phyloP scores from a whole-genome alignment of 2,797 vertebrate species.

The Silurus lanzhouensis region DNA sequence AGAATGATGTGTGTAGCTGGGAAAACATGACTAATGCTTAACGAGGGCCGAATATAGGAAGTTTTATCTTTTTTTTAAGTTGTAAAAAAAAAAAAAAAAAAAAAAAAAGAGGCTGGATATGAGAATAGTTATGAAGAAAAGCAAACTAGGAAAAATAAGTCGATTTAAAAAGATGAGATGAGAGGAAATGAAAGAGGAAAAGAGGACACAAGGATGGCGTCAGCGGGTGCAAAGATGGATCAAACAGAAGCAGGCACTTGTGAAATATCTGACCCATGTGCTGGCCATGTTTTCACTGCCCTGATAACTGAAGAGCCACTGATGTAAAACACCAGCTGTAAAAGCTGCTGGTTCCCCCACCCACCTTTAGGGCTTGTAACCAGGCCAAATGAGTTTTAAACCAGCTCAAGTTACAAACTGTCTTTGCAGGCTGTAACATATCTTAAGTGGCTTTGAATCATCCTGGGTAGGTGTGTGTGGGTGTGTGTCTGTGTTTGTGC shows the following conservation, averaged over 20 bases:
- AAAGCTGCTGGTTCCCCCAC: background rate
- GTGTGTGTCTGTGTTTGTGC: conserved; percentile 28
- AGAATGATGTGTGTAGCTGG: background rate
- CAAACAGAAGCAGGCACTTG: conserved; percentile 28
- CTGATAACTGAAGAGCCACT: conserved; percentile 23
- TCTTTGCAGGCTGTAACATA: conserved; percentile 25
- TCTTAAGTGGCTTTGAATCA: conserved; percentile 30
- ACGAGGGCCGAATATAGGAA: background rate
- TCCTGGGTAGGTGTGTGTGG: conserved; percentile 27
- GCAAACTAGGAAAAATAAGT: background rate
- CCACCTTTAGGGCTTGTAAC: background rate
- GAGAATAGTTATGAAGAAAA: background rate
- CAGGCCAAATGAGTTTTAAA: background rate
- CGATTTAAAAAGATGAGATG: background rate
- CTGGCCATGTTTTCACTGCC: conserved; percentile 31
- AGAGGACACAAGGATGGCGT: background rate
- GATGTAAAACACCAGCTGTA: conserved; percentile 34
- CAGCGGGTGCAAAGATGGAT: conserved; percentile 16
- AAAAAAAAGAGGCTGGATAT: background rate
- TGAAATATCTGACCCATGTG: conserved; percentile 40
- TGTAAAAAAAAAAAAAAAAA: too few relatives aligned
- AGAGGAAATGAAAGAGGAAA: conserved; percentile 7
- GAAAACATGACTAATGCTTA: conserved; percentile 11
- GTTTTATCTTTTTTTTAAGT: background rate
- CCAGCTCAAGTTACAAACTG: conserved; percentile 21